A percentile compares a stretch with the other conserved stretches of the same genome.
phyloP scores from a whole-genome alignment of 2,888 invertebrate genomes.

The Rhogogaster chlorosoma region DNA sequence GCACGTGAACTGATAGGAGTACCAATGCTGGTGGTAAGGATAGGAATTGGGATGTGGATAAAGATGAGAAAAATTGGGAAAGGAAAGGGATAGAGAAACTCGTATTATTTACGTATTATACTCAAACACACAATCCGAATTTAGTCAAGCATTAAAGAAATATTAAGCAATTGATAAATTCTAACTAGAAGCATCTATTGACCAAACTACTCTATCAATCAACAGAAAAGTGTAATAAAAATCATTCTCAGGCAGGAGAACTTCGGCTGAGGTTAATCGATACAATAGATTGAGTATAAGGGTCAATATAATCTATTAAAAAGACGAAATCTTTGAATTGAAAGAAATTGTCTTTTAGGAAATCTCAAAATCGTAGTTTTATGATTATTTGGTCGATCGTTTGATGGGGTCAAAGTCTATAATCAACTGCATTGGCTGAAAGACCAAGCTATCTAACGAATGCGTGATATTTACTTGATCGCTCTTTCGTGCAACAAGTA shows the following conservation, averaged over 20 bases:
- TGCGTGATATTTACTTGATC: conserved; percentile 84
- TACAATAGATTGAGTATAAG: background rate
- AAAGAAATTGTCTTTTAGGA: background rate
- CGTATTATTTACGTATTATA: conserved; percentile 44
- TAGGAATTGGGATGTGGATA: conserved; percentile 42
- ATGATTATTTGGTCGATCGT: background rate
- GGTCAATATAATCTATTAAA: background rate
- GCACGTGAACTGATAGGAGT: conserved; percentile 94
- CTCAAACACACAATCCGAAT: background rate
- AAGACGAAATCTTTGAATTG: too few relatives aligned
- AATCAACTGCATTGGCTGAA: background rate
- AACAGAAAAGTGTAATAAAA: background rate
- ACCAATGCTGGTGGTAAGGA: conserved; percentile 86
- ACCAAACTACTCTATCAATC: background rate
- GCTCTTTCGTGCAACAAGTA: conserved; percentile 91
- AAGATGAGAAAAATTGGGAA: conserved; percentile 41
- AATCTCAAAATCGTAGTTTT: background rate
- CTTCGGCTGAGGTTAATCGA: background rate
- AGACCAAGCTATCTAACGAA: conserved; percentile 12
- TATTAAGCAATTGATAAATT: background rate
- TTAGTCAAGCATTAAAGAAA: background rate
- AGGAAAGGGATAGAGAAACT: conserved; percentile 52
- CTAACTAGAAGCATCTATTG: background rate
- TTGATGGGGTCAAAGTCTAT: background rate
- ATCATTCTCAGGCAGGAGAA: background rate